Base-by-base conservation (phyloP, 2,888 invertebrate species). In the Lycocerus yunnanus region DNA sequence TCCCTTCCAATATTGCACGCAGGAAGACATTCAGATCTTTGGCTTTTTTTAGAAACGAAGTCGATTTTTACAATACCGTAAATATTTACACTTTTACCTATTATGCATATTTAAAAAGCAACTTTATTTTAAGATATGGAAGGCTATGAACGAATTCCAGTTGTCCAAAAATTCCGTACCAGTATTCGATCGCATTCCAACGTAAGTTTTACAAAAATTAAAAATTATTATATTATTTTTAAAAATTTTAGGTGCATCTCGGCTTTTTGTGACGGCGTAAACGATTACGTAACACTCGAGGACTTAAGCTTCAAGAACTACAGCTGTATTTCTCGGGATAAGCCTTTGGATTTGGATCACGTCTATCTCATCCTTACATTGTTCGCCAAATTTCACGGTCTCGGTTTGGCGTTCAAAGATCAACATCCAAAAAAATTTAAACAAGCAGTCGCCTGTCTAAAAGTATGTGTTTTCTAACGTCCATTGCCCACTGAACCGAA, bases 11-110 rank as follows among this genome's bases (percentile, higher is more conserved):
- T 81, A 75, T 90, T 1, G 91, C 90, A 0, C 86, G 93, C 21
- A 88, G 91, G 0, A 90, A 91, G 21, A 91, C 93, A 0, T 94
- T 90, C 80, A 88, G 91, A 72, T 92, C 91, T 58, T 82, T 88
- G 3, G 92, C 92, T 66, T 94, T 93, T 83, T 94, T 94, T 81
- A 87, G 87, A 76, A 94, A 93, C 82, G 94, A 94, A 85, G 91
- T 92, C 0, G 86, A 87, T 69, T 93, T 94, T 83, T 94, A 94
- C 84, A 86, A 87, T 58, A 85, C 85, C 76, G 88, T 85, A 80
- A 72, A 20, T 60, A 8, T 58, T n/a, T 1, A 9, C 15, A 15
- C 13, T 18, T 18, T 63, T 59, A n/a, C 3, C 16, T 63, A 63
- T n/a, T 10, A 14, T 6, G 20, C 6, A 18, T 6, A 18, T n/a